These are phyloP conservation scores for Caenorhabditis sp. DNA, from an alignment of 2,888 invertebrate species.

Conservation along the genomic window DNA sequence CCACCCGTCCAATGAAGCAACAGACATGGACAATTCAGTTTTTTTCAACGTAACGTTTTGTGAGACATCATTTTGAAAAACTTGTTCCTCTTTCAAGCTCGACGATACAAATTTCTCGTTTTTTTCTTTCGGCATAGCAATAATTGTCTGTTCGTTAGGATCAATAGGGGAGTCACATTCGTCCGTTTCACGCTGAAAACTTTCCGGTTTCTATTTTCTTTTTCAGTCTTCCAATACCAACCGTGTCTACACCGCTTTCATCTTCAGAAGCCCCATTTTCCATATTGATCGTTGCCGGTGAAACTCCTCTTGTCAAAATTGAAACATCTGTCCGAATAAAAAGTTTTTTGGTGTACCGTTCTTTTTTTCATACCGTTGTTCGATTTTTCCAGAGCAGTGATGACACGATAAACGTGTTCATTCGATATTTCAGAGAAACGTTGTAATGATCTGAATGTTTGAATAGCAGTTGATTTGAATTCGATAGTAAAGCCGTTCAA, in stretches of 20 bases:
- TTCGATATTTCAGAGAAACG: background rate
- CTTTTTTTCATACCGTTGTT: background rate
- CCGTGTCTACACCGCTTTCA: background rate
- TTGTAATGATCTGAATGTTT: background rate
- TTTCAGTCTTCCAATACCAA: background rate
- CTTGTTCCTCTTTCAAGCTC: background rate
- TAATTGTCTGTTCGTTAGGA: background rate
- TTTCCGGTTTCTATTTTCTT: background rate
- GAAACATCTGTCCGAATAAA: background rate
- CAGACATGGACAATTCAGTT: background rate
- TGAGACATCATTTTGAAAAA: background rate
- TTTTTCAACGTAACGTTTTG: too few relatives aligned
- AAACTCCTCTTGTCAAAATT: background rate
- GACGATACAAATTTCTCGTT: background rate
- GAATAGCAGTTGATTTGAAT: background rate
- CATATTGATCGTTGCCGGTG: background rate
- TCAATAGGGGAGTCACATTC: background rate
- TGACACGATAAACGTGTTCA: background rate
- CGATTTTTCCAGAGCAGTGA: background rate
- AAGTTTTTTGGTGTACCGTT: background rate
- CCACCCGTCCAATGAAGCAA: background rate
- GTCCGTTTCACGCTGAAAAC: background rate
- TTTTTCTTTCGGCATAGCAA: background rate
- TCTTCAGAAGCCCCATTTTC: background rate
- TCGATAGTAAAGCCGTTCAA: background rate